Base-by-base conservation (phyloP, 2,888 invertebrate species). In the Cistogaster globosa region DNA sequence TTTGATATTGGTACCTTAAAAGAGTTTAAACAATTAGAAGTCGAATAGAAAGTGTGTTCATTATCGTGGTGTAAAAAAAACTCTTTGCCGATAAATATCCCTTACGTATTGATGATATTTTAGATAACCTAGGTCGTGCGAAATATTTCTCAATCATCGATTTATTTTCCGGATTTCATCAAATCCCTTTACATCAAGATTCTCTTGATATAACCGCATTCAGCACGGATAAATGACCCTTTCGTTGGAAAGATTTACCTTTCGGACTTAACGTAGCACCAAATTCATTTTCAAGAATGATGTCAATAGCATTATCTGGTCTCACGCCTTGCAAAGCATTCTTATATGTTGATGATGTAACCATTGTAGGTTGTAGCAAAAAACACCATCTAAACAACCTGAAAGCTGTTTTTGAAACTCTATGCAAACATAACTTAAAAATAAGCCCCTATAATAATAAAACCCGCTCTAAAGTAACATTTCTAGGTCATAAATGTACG, bases 271-370 rank as follows among this genome's bases (percentile, higher is more conserved):
- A 83, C n/a, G 82, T 89, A 89, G 72, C 60, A 7, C 60, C 60
- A 9, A 60, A 60, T 9, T 60, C 60, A 9, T 60, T 60, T 60
- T 83, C 83, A 53, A 26, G 88, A 63, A 88, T 89, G 87, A 88
- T 89, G 89, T 79, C 86, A 2, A 83, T 88, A 5, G 87, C 88
- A 26, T 88, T 89, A 69, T 80, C 88, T 14, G 87, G 87, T 12
- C 53, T 83, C 14, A 8, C 63, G 16, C 69, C 71, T 48, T 71
- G 76, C 32, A 55, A 65, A 22, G 65, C 71, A 53, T 76, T 82
- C 68, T 75, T 88, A 22, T 88, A 88, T 69, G 86, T 89, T 67
- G 88, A 89, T 71, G 88, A 89, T 68, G 63, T 88, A 18, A 87
- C 88, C 20, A 16, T 71, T 32, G 48, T 65, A 7, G 71, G 76